phyloP scores from a whole-genome alignment of 2,797 vertebrate species.

The Sparus aurata region DNA sequence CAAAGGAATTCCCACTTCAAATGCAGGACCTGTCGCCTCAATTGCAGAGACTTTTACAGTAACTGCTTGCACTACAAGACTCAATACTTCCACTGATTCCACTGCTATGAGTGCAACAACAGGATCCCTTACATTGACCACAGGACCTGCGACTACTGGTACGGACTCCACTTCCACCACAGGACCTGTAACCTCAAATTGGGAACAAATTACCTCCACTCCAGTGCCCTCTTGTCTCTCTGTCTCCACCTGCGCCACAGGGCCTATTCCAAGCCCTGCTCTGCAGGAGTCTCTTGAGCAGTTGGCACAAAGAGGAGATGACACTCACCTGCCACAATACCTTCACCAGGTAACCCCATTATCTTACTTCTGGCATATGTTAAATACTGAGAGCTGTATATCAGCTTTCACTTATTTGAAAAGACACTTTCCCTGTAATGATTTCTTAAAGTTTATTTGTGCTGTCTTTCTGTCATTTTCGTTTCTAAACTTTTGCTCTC shows the following conservation, averaged over 20 bases:
- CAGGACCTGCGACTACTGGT: slow-evolving; percentile 12
- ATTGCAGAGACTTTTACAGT: slow-evolving; percentile 27
- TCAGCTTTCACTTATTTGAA: slow-evolving; percentile 2
- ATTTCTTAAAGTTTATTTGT: slow-evolving; percentile 1
- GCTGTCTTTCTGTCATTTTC: slow-evolving; percentile 1
- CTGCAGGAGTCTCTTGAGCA: slow-evolving; percentile 68
- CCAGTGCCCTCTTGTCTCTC: slow-evolving; percentile 40
- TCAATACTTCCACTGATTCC: slow-evolving; percentile 38
- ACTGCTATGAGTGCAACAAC: slow-evolving; percentile 16
- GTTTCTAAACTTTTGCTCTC: slow-evolving; percentile 13
- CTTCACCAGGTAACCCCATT: slow-evolving; percentile 91
- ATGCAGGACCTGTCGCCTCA: slow-evolving; percentile 33
- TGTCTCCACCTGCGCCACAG: slow-evolving; percentile 43
- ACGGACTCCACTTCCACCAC: slow-evolving; percentile 37
- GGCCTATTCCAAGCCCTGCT: slow-evolving; percentile 33
- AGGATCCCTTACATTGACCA: slow-evolving; percentile 15
- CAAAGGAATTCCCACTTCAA: slow-evolving; percentile 1
- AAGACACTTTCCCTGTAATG: slow-evolving; percentile 1
- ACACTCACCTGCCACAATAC: slow-evolving; percentile 88
- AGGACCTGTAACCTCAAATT: slow-evolving; percentile 39
- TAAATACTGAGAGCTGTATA: background rate
- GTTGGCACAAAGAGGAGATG: slow-evolving; percentile 80
- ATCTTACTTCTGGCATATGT: slow-evolving; percentile 16
- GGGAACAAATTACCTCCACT: slow-evolving; percentile 50
- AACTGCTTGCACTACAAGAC: slow-evolving; percentile 22